Percentiles rank a stretch among this genome's conserved stretches.
phyloP scores from a whole-genome alignment of 2,113 vertebrate genomes.

The Phrynocephalus versicolor region DNA sequence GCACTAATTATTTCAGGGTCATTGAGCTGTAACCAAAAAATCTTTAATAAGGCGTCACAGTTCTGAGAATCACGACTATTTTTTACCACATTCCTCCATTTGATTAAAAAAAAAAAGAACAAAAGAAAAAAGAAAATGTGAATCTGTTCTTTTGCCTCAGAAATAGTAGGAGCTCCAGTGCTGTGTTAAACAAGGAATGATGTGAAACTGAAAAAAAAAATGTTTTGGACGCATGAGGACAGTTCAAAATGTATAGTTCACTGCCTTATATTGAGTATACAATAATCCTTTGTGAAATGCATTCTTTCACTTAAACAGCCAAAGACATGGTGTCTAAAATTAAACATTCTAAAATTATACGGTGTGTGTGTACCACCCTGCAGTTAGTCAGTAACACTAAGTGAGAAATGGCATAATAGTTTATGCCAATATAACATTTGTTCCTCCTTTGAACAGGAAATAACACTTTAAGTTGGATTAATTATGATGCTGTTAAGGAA shows the following conservation, averaged over 20 bases:
- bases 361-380: neutral
- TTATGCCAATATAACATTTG: neutral
- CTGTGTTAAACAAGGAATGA: neutral
- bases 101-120: neutral
- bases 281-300: neutral
- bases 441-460: neutral
- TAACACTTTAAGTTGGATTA: neutral
- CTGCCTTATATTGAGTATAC: too few species aligned
- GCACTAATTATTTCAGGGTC: conserved; percentile 63
- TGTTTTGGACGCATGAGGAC: too few species aligned
- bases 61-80: conserved; percentile 21
- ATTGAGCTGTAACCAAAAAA: conserved; percentile 61
- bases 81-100: neutral
- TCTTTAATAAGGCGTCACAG: conserved; percentile 49
- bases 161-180: accelerated
- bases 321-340: conserved; percentile 8
- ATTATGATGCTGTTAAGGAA: neutral
- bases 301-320: neutral
- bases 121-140: neutral
- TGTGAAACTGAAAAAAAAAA: too few species aligned
- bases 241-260: too few species aligned
- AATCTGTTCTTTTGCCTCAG: neutral
- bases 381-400: neutral
- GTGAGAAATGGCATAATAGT: accelerated
- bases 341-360: neutral